Percentiles rank a stretch among this genome's conserved stretches.
phyloP scores from a whole-genome alignment of 2,797 vertebrate species.

The Trematomus bernacchii region DNA sequence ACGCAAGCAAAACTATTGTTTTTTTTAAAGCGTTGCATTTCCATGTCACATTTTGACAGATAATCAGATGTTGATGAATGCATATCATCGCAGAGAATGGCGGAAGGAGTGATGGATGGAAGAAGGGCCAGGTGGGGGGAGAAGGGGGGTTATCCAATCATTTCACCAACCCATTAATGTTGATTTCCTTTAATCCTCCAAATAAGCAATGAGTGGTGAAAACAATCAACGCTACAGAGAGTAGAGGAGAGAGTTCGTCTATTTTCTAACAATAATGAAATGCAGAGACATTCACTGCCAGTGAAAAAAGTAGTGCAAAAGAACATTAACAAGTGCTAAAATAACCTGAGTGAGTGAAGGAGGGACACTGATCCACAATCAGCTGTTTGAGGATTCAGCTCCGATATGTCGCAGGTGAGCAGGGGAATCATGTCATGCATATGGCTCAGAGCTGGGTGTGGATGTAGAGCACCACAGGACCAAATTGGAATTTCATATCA shows the following conservation, averaged over 20 bases:
- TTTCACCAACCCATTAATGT: slow-evolving; percentile 35
- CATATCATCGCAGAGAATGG: slow-evolving; percentile 19
- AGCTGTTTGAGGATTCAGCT: slow-evolving; percentile 17
- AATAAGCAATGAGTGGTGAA: slow-evolving; percentile 31
- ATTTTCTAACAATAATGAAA: slow-evolving; percentile 22
- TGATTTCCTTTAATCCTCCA: slow-evolving; percentile 41
- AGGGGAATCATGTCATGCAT: slow-evolving; percentile 42
- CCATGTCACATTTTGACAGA: slow-evolving; percentile 23
- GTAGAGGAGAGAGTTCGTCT: slow-evolving; percentile 1
- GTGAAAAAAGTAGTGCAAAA: background rate
- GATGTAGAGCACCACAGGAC: slow-evolving; percentile 35
- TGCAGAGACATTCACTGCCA: slow-evolving; percentile 8
- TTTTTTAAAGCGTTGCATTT: background rate
- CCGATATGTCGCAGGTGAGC: background rate
- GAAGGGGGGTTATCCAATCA: slow-evolving; percentile 30
- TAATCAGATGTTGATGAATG: slow-evolving; percentile 53
- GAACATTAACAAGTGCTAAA: slow-evolving; percentile 13
- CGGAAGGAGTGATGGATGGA: slow-evolving; percentile 35
- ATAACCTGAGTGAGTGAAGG: background rate
- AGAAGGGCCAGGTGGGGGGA: background rate
- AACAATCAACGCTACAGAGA: background rate
- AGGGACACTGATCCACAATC: background rate
- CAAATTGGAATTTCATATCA: slow-evolving; percentile 60
- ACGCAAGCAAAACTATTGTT: background rate
- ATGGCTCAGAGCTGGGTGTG: slow-evolving; percentile 23